Percentiles rank a stretch among this genome's conserved stretches.
phyloP scores from a whole-genome alignment of 2,888 invertebrate species.

The Dione juno region DNA sequence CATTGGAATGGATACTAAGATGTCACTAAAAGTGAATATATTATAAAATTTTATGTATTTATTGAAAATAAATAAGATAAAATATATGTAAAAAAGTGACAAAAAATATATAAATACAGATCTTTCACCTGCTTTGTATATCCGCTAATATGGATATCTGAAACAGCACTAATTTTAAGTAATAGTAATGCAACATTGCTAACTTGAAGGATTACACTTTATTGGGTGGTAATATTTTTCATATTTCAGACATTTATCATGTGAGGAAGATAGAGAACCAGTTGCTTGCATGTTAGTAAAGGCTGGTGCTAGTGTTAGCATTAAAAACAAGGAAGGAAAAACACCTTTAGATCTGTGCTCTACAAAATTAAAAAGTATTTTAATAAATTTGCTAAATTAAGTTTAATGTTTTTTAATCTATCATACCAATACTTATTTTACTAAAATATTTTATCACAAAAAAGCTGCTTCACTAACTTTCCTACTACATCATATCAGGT shows the following conservation, averaged over 20 bases:
- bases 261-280: slow-evolving; percentile 89
- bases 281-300: slow-evolving; percentile 86
- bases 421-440: neutral
- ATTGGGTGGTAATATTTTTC: neutral
- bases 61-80: no score
- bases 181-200: neutral
- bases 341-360: slow-evolving; percentile 86
- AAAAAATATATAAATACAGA: no score
- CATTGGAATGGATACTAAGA: no score
- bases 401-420: slow-evolving; percentile 5
- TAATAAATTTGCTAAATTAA: slow-evolving; percentile 44
- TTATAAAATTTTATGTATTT: no score
- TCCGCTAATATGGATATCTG: no score
- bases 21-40: no score
- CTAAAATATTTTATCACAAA: no score
- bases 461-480: no score
- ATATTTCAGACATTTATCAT: slow-evolving; percentile 87
- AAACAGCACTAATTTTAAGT: no score
- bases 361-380: slow-evolving; percentile 58
- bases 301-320: slow-evolving; percentile 84
- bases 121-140: no score
- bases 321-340: slow-evolving; percentile 86
- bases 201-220: neutral
- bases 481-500: no score
- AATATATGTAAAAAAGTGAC: no score